phyloP scores from a whole-genome alignment of 2,113 vertebrate genomes.

The Rhinolophus ferrumequinum region DNA sequence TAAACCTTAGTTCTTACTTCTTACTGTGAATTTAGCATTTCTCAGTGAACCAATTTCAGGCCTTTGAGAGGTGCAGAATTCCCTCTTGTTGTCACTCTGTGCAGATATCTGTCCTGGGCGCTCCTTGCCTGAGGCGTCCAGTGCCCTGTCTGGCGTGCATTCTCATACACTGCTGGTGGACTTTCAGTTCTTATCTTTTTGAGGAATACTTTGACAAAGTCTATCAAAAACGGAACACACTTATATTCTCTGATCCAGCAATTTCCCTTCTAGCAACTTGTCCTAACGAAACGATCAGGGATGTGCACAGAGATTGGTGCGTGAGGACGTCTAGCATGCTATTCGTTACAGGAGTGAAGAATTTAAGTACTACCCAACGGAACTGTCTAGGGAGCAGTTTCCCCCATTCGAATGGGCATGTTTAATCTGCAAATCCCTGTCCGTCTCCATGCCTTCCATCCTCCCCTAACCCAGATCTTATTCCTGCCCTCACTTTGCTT shows the following conservation, averaged over 20 bases:
- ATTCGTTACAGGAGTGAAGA: background rate
- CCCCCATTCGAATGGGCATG: background rate
- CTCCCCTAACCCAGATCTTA: too few species aligned
- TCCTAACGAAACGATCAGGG: background rate
- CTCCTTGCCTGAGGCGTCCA: background rate
- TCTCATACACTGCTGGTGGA: background rate
- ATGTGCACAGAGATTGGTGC: background rate
- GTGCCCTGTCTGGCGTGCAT: background rate
- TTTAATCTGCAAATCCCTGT: background rate
- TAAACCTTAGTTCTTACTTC: background rate
- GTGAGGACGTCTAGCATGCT: background rate
- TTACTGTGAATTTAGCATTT: constrained; percentile 11
- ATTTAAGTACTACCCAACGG: background rate
- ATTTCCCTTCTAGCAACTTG: background rate
- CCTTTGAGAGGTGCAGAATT: background rate
- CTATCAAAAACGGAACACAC: background rate
- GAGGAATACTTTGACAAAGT: background rate
- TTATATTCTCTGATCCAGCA: background rate
- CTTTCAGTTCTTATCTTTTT: background rate
- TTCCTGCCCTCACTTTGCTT: background rate
- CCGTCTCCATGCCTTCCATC: background rate
- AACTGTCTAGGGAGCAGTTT: background rate
- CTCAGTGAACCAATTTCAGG: background rate
- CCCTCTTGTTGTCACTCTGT: background rate
- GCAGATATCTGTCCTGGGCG: background rate